Evolutionary conservation across 2,888 invertebrate species (phyloP), one percentile per base, ranked within the genome.

Genomic region (Cosmia pyralina): DNA sequence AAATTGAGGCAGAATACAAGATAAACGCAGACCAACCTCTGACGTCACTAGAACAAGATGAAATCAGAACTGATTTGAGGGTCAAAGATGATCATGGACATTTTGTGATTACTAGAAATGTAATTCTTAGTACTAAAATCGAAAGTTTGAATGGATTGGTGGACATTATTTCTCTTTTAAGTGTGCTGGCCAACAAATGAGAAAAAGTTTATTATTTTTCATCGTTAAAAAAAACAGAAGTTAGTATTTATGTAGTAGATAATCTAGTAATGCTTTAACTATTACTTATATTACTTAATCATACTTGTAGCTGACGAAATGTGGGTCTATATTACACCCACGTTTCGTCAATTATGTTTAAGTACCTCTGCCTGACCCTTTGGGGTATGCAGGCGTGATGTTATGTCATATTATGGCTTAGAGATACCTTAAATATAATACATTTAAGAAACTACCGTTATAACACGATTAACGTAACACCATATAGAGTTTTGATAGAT

Each of bases 21-120:
- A 75, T 70, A 75, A 55, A 80, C 22, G 75, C 13, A 64, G 67
- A 59, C 46, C 22, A 67, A 69, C 19, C 44, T 15, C 41, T 75
- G 69, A 66, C 75, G 64, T 79, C 79, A 79, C 60, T 22, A 11
- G 8, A 15, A 5, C 46, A 44, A n/a, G 58, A 66, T 75, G 52
- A 69, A 66, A 69, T 79, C 63, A 58, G 50, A 34, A 55, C 55
- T 73, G 79, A 78, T 73, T 65, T 69, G 17, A 44, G 65, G 79
- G 62, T 74, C 41, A 53, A 58, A 58, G 28, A 69, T 19, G 44
- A 64, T 28, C 15, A 34, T 52, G 50, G 48, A 50, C 8, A 17
- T 60, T 55, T 71, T 55, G 6, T 41, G 46, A 19, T 15, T 34
- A 34, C 41, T 50, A 50, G 38, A 6, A 38, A 38, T 38, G 48